Evolutionary conservation across 64 coral and sea anemone genomes (phyloP).

Genomic region (Montipora foliosa): DNA sequence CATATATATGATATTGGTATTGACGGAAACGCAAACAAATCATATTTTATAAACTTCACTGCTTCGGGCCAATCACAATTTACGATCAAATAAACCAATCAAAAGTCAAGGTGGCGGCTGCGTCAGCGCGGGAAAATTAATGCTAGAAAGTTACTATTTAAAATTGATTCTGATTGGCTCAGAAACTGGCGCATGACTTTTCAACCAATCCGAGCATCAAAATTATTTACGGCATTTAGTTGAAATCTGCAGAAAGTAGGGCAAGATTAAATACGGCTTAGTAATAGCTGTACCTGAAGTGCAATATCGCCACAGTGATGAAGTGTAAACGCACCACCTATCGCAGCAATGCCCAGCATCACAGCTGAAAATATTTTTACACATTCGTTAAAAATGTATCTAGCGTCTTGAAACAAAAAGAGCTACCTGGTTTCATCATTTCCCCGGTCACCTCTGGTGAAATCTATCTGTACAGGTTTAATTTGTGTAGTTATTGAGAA

Average conservation of each 20-base stretch:
- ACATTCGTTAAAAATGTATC: neutral
- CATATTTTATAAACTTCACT: too few relatives aligned
- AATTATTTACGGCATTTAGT: too few relatives aligned
- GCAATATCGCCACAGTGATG: constrained; percentile 20
- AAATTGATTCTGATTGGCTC: neutral
- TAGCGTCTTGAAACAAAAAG: neutral
- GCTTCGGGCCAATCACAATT: too few relatives aligned
- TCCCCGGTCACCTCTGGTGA: neutral
- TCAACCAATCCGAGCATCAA: neutral
- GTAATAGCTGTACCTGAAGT: constrained; percentile 8
- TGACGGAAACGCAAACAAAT: too few relatives aligned
- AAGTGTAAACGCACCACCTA: constrained; percentile 42
- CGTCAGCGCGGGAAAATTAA: neutral
- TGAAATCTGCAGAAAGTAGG: neutral
- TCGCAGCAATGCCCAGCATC: constrained; percentile 1
- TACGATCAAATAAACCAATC: too few relatives aligned
- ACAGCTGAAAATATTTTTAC: constrained; percentile 20
- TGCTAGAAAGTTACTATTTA: neutral
- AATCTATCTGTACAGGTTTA: neutral
- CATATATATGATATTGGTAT: too few relatives aligned
- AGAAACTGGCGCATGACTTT: neutral
- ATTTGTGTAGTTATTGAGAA: neutral
- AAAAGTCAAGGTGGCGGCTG: too few relatives aligned
- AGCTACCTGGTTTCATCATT: neutral
- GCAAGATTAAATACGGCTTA: neutral